A percentile compares a stretch with the other conserved stretches of the same genome.
Conservation (phyloP, 2,113 vertebrate genomes). For the Camelus bactrianus region DNA sequence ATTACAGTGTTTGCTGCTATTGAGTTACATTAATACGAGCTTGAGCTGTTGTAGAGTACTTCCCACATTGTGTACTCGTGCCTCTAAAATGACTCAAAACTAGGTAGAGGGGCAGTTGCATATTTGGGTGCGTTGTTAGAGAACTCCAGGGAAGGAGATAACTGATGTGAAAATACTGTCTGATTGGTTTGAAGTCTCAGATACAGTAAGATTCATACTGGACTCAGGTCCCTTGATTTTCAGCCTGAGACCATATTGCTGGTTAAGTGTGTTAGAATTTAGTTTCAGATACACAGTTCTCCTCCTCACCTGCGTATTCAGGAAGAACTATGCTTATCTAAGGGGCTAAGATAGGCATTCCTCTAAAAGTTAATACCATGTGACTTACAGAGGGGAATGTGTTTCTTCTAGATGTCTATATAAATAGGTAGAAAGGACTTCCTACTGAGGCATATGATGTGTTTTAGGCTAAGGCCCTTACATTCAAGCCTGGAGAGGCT, state of each 20-base stretch:
- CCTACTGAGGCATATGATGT: background rate
- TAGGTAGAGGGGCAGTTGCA: rapidly evolving
- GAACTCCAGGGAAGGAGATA: background rate
- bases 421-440: background rate
- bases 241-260: background rate
- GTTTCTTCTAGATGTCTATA: background rate
- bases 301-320: background rate
- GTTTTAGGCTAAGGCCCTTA: background rate
- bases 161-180: background rate
- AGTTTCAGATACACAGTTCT: background rate
- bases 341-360: background rate
- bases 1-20: background rate
- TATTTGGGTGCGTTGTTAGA: background rate
- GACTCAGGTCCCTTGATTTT: background rate
- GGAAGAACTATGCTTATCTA: background rate
- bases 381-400: background rate
- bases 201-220: background rate
- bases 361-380: background rate
- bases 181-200: background rate
- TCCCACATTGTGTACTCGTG: background rate
- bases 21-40: background rate
- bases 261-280: background rate
- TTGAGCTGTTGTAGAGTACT: background rate
- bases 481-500: background rate
- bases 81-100: background rate